Percentiles rank a stretch among this genome's conserved stretches.
These are phyloP conservation scores for Phaethon lepturus DNA, from an alignment of 2,113 vertebrate genomes.

Conservation along the genomic window DNA sequence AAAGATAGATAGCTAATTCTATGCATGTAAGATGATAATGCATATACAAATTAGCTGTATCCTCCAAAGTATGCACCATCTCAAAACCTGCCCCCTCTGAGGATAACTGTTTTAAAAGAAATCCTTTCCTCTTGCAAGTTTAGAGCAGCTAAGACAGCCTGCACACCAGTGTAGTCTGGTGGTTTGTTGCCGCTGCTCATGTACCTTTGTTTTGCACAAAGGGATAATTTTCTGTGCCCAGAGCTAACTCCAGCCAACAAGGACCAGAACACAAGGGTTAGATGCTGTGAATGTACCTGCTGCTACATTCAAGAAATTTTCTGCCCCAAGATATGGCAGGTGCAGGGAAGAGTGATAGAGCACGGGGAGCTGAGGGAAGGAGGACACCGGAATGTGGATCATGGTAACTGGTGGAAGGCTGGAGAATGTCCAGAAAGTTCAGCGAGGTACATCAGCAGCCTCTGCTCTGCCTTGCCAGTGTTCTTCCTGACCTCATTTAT, in stretches of 20 bases:
- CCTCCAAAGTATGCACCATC: not conserved
- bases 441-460: not conserved
- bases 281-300: not conserved
- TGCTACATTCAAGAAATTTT: not conserved
- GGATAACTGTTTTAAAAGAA: not conserved
- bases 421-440: not conserved
- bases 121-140: not conserved
- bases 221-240: not conserved
- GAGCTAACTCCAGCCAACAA: not conserved
- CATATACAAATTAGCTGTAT: not conserved
- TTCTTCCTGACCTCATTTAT: not conserved
- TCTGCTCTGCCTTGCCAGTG: not conserved
- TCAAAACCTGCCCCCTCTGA: not conserved
- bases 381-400: not conserved
- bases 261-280: not conserved
- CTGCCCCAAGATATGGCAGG: not conserved
- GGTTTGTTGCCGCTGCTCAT: not conserved
- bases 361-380: not conserved
- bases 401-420: not conserved
- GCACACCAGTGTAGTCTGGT: not conserved
- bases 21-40: not conserved
- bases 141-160: not conserved
- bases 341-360: not conserved
- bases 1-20: not conserved
- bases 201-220: not conserved